These are phyloP conservation scores for Andrena bucephala DNA, from an alignment of 2,888 invertebrate species.

Conservation along the genomic window DNA sequence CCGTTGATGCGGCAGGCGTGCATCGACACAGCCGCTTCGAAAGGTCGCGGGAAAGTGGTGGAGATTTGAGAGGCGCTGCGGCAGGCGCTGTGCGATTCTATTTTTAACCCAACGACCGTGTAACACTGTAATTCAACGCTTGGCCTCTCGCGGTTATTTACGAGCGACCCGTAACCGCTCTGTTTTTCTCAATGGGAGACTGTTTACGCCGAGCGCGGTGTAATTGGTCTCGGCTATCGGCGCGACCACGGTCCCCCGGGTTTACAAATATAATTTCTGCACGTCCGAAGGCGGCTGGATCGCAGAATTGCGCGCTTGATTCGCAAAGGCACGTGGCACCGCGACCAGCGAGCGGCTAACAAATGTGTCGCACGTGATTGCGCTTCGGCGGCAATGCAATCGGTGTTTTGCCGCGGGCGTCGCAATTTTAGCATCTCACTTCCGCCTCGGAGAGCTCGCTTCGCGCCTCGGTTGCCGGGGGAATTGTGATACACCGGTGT, in stretches of 20 bases:
- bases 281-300: too few relatives aligned
- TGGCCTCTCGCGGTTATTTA: constrained; percentile 20
- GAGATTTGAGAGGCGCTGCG: constrained; percentile 23
- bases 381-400: not conserved
- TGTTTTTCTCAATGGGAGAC: constrained; percentile 24
- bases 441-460: too few relatives aligned
- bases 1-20: not conserved
- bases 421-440: too few relatives aligned
- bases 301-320: not conserved
- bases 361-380: not conserved
- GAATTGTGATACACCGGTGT: too few relatives aligned
- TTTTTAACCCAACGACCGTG: constrained; percentile 35
- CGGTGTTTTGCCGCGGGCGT: too few relatives aligned
- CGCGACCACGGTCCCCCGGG: too few relatives aligned
- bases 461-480: too few relatives aligned
- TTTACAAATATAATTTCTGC: too few relatives aligned
- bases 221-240: not conserved
- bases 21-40: not conserved
- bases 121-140: constrained; percentile 22
- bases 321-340: not conserved
- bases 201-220: not conserved
- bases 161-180: not conserved
- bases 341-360: not conserved
- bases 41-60: constrained; percentile 12
- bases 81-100: constrained; percentile 25